phyloP scores from a whole-genome alignment of 2,113 vertebrate genomes.

The Otocyon megalotis region DNA sequence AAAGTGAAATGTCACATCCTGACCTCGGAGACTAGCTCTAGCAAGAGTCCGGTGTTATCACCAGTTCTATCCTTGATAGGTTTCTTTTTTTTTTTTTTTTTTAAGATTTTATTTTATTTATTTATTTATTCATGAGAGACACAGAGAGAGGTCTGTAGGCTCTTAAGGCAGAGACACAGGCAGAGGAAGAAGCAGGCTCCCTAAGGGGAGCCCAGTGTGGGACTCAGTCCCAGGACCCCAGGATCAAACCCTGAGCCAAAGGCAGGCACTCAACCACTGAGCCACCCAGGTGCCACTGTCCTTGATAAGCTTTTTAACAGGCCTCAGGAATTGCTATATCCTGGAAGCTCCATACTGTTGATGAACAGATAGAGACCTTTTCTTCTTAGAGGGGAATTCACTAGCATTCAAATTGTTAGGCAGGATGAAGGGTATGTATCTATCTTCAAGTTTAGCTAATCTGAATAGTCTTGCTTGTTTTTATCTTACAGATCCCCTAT shows the following conservation, averaged over 20 bases:
- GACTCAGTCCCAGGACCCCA: no score
- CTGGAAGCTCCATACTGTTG: background rate
- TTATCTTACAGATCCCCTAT: slow-evolving; percentile 95
- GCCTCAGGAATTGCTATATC: background rate
- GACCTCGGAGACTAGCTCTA: background rate
- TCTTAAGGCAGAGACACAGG: no score
- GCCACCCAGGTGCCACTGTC: background rate
- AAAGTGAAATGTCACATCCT: background rate
- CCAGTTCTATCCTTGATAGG: background rate
- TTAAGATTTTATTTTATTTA: no score
- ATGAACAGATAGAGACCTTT: background rate
- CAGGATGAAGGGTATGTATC: background rate
- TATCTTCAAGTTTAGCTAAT: background rate
- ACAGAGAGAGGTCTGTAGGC: no score
- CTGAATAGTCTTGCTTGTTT: slow-evolving; percentile 70
- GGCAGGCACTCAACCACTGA: no score
- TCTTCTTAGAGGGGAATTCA: background rate
- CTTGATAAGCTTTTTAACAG: background rate
- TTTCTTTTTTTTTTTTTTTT: background rate
- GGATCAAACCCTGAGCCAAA: no score
- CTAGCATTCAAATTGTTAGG: background rate
- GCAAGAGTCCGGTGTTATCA: background rate
- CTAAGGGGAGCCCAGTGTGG: no score
- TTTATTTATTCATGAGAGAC: no score
- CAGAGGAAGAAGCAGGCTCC: no score